These are phyloP conservation scores for Carassius carassius DNA, from an alignment of 2,113 vertebrate genomes.

Conservation along the genomic window DNA sequence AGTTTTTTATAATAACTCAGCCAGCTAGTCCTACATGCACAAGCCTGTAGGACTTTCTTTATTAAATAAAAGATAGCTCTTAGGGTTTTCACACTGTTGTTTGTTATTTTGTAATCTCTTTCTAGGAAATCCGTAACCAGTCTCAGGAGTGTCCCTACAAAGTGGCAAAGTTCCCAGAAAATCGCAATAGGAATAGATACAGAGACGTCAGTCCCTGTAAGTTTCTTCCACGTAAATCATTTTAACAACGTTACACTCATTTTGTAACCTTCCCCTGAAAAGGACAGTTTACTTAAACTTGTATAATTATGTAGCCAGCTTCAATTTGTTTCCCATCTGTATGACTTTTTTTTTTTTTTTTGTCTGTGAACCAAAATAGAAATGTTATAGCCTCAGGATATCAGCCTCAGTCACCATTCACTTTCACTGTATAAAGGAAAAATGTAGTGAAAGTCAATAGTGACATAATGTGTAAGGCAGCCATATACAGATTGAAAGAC, in stretches of 20 bases:
- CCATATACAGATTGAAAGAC: not conserved
- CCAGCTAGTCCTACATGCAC: not conserved
- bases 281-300: not conserved
- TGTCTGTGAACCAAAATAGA: not conserved
- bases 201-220: conserved; percentile 99
- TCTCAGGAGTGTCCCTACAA: conserved; percentile 88
- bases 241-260: conserved; percentile 7
- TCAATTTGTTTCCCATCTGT: not conserved
- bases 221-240: conserved; percentile 62
- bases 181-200: conserved; percentile 96
- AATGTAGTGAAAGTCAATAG: not conserved
- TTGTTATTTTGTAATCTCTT: conserved; percentile 55
- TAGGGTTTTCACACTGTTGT: not conserved
- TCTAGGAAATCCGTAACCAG: conserved; percentile 92
- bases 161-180: conserved; percentile 92
- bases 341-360: not conserved
- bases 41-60: not conserved
- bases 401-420: not conserved
- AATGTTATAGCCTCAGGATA: not conserved
- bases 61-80: not conserved
- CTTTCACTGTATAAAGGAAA: not conserved
- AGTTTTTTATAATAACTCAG: conserved; percentile 24
- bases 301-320: not conserved
- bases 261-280: not conserved
- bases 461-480: not conserved